Conservation (phyloP, 2,113 vertebrate species). For the Hiodon alosoides region DNA sequence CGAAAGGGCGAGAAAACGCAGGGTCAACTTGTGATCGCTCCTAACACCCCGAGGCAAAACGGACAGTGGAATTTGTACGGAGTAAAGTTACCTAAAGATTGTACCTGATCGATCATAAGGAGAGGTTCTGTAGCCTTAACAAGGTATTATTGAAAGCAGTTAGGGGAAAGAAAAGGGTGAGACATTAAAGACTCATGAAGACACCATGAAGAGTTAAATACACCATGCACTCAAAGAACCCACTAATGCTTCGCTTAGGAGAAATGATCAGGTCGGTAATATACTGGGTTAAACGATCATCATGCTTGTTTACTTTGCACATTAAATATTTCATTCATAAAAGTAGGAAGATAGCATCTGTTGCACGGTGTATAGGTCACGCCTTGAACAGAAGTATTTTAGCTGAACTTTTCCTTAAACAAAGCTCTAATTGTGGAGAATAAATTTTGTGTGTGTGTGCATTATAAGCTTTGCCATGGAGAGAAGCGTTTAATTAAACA, state of each 20-base stretch:
- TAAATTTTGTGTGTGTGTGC: neutral
- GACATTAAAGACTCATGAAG: constrained; percentile 24
- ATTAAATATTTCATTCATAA: no score
- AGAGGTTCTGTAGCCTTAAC: constrained; percentile 65
- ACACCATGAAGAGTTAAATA: neutral
- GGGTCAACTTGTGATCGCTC: neutral
- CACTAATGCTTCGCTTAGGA: neutral
- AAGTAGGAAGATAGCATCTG: constrained; percentile 2
- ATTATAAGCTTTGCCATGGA: neutral
- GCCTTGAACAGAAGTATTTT: constrained; percentile 13
- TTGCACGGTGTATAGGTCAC: constrained; percentile 6
- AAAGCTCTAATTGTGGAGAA: neutral
- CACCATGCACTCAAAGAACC: neutral
- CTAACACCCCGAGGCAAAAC: constrained; percentile 10
- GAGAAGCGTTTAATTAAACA: constrained; percentile 14
- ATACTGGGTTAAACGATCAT: neutral
- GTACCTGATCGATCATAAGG: constrained; percentile 71
- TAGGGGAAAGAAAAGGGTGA: constrained; percentile 24
- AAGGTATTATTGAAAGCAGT: constrained; percentile 28
- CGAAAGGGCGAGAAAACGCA: constrained; percentile 17
- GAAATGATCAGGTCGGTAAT: constrained; percentile 3
- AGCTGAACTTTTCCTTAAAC: neutral
- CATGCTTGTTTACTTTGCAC: neutral
- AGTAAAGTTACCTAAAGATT: constrained; percentile 46
- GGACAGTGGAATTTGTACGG: constrained; percentile 26